Evolutionary conservation across 2,888 invertebrate genomes (phyloP), one percentile per base, ranked within the genome.

Genomic region (Patella depressa): DNA sequence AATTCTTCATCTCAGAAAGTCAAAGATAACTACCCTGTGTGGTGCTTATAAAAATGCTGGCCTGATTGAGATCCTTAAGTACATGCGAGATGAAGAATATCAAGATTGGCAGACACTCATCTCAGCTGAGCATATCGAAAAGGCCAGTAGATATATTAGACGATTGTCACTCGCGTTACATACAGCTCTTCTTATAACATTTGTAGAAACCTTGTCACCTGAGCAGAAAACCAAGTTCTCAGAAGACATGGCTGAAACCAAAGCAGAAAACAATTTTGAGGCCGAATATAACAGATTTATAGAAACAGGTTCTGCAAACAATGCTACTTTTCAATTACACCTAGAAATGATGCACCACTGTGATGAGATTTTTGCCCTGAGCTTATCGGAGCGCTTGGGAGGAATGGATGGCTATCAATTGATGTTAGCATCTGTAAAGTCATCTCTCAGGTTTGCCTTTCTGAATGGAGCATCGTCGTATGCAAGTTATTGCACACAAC

Each of bases 391-490:
- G 54, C n/a, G 79, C 17, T 19, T 80, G 29, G 81, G 81, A 57
- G 79, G 78, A 34, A n/a, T 53, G 29, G 45, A 55, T 57, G 80
- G 79, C 15, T 83, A 80, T 69, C 34, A 54, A 53, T 53, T 72
- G 24, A 17, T 72, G 53, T 55, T 72, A n/a, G 72, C 45, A 17
- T 15, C 53, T 4, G 72, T 72, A 14, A 72, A 72, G 53, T 72
- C 72, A 17, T 72, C 72, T 1, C 34, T 72, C 15, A 24, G 53
- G 55, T 80, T 78, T 77, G 70, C 76, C 2, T 78, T 75, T 53
- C n/a, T 72, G 53, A 72, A 72, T 72, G 82, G 82, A 5, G 80
- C 82, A n/a, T 72, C 71, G 19, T 79, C 80, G 19, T 82, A 82
- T 77, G 80, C 80, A n/a, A 73, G 78, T 15, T 81, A 76, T 29